Percentiles rank a stretch among this genome's conserved stretches.
Evolutionary conservation across 2,888 invertebrate species (phyloP).

Genomic region (Tinea trinotella): DNA sequence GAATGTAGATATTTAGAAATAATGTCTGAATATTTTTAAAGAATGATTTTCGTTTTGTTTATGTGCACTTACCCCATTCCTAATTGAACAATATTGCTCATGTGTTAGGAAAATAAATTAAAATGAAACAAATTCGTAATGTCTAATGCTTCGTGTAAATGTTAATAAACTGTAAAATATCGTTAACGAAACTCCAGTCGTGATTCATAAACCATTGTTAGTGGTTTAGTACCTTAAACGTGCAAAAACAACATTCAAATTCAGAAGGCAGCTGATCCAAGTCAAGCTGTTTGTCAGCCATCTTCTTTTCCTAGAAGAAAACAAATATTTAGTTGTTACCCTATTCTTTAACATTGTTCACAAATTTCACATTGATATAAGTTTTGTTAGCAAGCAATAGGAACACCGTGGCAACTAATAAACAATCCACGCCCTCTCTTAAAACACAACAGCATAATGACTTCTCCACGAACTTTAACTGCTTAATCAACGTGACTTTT

Average conservation of each 20-base stretch:
- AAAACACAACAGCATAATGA: too few relatives aligned
- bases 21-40: too few relatives aligned
- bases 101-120: background rate
- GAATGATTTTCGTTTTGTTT: too few relatives aligned
- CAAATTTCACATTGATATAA: slow-evolving; percentile 5
- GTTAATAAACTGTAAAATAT: background rate
- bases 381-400: background rate
- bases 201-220: slow-evolving; percentile 1
- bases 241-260: slow-evolving; percentile 98
- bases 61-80: background rate
- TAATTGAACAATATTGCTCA: background rate
- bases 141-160: background rate
- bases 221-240: slow-evolving; percentile 84
- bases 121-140: background rate
- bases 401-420: background rate
- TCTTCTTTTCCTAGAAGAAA: slow-evolving; percentile 78
- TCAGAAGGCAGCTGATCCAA: slow-evolving; percentile 93
- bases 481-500: too few relatives aligned
- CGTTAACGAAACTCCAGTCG: background rate
- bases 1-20: too few relatives aligned
- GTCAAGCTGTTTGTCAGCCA: slow-evolving; percentile 80
- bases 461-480: too few relatives aligned
- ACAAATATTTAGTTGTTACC: slow-evolving; percentile 50
- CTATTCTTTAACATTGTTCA: background rate
- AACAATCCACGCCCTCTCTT: too few relatives aligned